Evolutionary conservation across 2,888 invertebrate genomes (phyloP), one percentile per base, ranked within the genome.

Genomic region (Podabrus alpinus): DNA sequence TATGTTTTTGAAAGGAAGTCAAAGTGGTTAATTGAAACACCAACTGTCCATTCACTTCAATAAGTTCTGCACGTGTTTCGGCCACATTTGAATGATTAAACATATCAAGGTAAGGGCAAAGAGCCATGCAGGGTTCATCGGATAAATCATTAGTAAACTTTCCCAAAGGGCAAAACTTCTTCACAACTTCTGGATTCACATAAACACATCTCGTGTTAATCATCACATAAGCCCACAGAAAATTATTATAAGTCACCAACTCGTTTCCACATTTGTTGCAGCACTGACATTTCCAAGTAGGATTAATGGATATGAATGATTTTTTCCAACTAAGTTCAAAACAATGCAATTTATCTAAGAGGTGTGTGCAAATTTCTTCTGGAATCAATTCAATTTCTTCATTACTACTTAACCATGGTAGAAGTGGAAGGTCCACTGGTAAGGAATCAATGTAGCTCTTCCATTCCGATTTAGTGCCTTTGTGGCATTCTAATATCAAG

Each of bases 91-190:
- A 92, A 84, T 97, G 97, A 88, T 97, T 97, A 78, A 97, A 94
- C 88, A 97, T 91, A 86, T 97, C 97, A 75, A 97, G 88, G 85
- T 93, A 95, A 0, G 97, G 97, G 77, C 95, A 96, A 68, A 97
- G 86, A 5, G 96, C 96, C 87, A 93, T 90, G 79, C 90, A 90
- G 21, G 92, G 90, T 79, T 90, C 89, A 85, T 92, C 92, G 78
- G 86, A 87, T 74, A 93, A 86, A 25, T 90, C 77, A 2, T 78
- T 45, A 62, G 81, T 80, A 61, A 86, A 84, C 15, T 29, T 66
- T 25, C 68, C 67, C 59, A 77, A 74, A 16, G 75, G 61, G 19
- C 88, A 82, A 16, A 88, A 83, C 75, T 86, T 84, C 25, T 89
- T 83, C 68, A 88, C 85, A 69, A 89, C 87, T 76, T 87, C 84